Conservation (phyloP, 2,797 vertebrate species). For the Chelonia mydas region DNA sequence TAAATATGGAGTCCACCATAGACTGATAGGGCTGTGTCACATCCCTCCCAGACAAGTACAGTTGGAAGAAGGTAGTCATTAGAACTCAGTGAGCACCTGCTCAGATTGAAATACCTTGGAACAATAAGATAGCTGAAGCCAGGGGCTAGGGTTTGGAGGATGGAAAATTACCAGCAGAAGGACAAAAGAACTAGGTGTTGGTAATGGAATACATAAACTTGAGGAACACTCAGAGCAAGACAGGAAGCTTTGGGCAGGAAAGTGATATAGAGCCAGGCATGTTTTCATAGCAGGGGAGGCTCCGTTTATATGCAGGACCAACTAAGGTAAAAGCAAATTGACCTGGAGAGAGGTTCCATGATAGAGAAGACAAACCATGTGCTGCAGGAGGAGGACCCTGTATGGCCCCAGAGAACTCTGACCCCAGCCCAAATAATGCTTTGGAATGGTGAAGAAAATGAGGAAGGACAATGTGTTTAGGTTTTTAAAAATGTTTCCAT, state of each 20-base stretch:
- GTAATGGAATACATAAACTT: background rate
- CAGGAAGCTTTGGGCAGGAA: background rate
- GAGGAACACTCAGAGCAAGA: background rate
- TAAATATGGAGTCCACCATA: background rate
- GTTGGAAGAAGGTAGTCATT: background rate
- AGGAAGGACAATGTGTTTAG: background rate
- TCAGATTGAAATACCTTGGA: background rate
- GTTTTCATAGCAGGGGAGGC: background rate
- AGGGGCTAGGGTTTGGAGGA: background rate
- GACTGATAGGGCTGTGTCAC: background rate
- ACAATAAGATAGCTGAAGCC: background rate
- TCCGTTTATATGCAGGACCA: background rate
- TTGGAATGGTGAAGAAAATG: background rate
- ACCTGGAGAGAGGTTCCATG: background rate
- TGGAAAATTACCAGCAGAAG: background rate
- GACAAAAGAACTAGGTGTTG: background rate
- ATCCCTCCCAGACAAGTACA: background rate
- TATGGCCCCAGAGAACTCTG: background rate
- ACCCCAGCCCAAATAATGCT: background rate
- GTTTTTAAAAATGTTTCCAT: background rate
- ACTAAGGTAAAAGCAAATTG: background rate
- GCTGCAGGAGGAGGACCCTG: background rate
- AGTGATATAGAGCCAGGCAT: background rate
- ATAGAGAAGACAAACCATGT: background rate
- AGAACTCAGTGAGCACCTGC: background rate